Conservation (phyloP, 2,888 invertebrate species). For the Pseudococcus longispinus region DNA sequence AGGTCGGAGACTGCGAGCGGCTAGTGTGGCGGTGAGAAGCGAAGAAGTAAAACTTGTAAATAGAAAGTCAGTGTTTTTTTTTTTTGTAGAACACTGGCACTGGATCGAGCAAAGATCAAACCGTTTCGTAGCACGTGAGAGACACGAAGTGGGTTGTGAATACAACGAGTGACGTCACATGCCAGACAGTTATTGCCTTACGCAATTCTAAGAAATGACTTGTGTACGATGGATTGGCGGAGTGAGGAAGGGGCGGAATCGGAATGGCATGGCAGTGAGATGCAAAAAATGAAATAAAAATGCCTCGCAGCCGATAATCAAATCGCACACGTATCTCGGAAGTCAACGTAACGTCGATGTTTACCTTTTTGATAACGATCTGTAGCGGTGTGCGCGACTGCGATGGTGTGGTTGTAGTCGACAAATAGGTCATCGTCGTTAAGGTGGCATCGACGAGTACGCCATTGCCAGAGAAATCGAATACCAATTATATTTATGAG, state of each 20-base stretch:
- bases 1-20: background rate
- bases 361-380: conserved; percentile 11
- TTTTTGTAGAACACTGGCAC: conserved; percentile 31
- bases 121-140: conserved; percentile 34
- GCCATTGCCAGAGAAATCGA: background rate
- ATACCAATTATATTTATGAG: conserved; percentile 7
- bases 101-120: conserved; percentile 38
- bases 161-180: conserved; percentile 23
- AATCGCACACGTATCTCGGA: conserved; percentile 39
- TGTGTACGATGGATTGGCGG: background rate
- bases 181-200: conserved; percentile 41
- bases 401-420: background rate
- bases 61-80: background rate
- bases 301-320: background rate
- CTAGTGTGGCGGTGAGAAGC: background rate
- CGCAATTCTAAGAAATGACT: conserved; percentile 45
- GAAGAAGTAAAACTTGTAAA: background rate
- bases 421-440: conserved; percentile 44
- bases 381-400: background rate
- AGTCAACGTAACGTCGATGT: conserved; percentile 21
- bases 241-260: background rate
- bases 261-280: background rate
- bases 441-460: background rate
- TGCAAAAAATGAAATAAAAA: background rate
- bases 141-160: conserved; percentile 43